Conservation (phyloP, 2,113 vertebrate genomes). For the Mesocricetus auratus region DNA sequence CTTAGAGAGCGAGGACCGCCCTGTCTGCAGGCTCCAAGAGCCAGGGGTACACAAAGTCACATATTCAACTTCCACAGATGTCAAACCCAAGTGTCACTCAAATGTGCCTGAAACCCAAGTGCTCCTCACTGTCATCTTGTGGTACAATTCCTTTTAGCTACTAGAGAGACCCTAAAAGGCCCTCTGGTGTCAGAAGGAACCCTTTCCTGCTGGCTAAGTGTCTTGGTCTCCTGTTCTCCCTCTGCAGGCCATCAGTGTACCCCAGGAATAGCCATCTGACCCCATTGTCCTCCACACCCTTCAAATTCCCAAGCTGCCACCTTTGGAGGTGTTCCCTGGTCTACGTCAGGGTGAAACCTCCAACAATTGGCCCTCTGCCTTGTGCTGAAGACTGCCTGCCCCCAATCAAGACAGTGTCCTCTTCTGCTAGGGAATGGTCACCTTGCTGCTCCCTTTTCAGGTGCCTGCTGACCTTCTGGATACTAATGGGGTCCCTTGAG, state of each 20-base stretch:
- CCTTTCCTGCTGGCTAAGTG: not conserved
- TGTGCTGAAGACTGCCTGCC: not conserved
- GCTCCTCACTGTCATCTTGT: not conserved
- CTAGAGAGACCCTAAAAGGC: not conserved
- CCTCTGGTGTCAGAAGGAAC: not conserved
- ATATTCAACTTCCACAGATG: not conserved
- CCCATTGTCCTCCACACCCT: not conserved
- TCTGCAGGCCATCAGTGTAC: not conserved
- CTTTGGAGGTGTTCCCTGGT: not conserved
- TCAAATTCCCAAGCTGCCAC: not conserved
- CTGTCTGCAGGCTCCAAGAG: not conserved
- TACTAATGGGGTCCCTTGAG: too few relatives aligned
- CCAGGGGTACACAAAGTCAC: not conserved
- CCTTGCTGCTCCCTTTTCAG: not conserved
- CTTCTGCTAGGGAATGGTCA: not conserved
- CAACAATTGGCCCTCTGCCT: not conserved
- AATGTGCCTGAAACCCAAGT: not conserved
- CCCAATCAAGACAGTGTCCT: not conserved
- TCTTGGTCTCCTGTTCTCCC: fast-evolving
- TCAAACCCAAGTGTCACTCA: not conserved
- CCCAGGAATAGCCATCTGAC: not conserved
- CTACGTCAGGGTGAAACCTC: not conserved
- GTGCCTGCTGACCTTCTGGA: too few relatives aligned
- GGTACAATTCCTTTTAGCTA: not conserved
- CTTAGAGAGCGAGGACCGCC: not conserved